Evolutionary conservation across 2,888 invertebrate genomes (phyloP).

Genomic region (Platycheirus rosarum): DNA sequence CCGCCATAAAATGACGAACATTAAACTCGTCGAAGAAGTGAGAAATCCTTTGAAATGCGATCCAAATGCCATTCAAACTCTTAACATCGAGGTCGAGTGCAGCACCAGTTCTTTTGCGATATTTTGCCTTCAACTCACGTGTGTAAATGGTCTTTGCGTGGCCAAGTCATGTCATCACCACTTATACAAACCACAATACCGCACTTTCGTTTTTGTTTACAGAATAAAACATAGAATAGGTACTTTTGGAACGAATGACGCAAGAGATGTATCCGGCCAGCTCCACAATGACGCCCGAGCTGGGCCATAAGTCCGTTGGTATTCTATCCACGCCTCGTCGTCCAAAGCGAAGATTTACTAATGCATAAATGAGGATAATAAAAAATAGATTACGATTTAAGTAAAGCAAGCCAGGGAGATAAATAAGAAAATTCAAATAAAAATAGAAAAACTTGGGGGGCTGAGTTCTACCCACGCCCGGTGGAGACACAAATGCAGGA

Average conservation of each 20-base stretch:
- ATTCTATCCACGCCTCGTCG: slow-evolving; percentile 30
- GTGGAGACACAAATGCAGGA: slow-evolving; percentile 1
- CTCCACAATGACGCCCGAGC: not conserved
- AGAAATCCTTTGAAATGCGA: slow-evolving; percentile 39
- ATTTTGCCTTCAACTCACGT: slow-evolving; percentile 14
- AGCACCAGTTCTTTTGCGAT: slow-evolving; percentile 11
- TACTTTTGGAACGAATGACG: slow-evolving; percentile 15
- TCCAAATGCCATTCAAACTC: slow-evolving; percentile 20
- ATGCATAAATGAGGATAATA: slow-evolving; percentile 67
- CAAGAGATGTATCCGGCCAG: slow-evolving; percentile 21
- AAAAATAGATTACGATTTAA: slow-evolving; percentile 50
- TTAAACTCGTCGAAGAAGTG: slow-evolving; percentile 21
- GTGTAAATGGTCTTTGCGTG: slow-evolving; percentile 31
- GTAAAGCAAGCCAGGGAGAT: slow-evolving; percentile 40
- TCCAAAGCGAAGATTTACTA: slow-evolving; percentile 65
- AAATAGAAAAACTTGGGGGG: slow-evolving; percentile 47
- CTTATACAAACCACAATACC: slow-evolving; percentile 37
- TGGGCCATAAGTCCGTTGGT: slow-evolving; percentile 13
- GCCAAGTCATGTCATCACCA: slow-evolving; percentile 45
- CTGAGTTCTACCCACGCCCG: not conserved
- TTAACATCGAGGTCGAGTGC: slow-evolving; percentile 18
- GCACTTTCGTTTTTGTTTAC: slow-evolving; percentile 7
- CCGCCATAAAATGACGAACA: slow-evolving; percentile 38
- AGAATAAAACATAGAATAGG: not conserved
- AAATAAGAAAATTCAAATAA: slow-evolving; percentile 55